Evolutionary conservation across 2,113 vertebrate genomes (phyloP), one percentile per base, ranked within the genome.

Genomic region (Platycercus adscitus): DNA sequence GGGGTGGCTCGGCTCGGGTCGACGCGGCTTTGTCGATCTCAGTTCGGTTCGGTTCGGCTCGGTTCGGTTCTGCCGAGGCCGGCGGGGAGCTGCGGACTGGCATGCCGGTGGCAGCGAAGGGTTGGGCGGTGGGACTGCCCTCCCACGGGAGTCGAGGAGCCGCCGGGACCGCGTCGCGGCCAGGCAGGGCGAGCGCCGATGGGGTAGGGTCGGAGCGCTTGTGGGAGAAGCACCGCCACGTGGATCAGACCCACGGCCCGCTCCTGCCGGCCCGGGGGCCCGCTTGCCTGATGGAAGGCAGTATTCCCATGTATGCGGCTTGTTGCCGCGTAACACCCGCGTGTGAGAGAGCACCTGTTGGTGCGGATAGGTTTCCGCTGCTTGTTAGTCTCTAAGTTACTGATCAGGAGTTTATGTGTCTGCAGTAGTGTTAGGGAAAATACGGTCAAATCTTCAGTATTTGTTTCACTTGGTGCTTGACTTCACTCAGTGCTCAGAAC

Each of bases 371-470:
- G 31, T 41, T 9, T n/a, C 41, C 55, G 3, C 4, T 17, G 72
- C 33, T 41, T 10, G 18, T 4, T 7, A 8, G 28, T 28, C 46
- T 75, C 31, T 7, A 0, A 13, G 80, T 3, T 41, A 0, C 21
- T 11, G 47, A 1, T 13, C 49, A 3, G 52, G 70, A 15, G 41
- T 0, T 6, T 1, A 4, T 43, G n/a, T 5, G 28, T 6, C 23
- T 31, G 1, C 41, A 2, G 23, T 0, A 6, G 43, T 0, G 24
- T 13, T 7, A 5, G 47, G 66, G 39, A 13, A 2, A 25, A 7
- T 2, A 3, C 4, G 23, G 13, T 12, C 19, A 16, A 2, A 4
- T 2, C 6, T 8, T 41, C 41, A 0, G 6, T 4, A 8, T 19
- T 28, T 3, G 41, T 56, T 2, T n/a, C 1, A 7, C n/a, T 31